Percentiles rank a stretch among this genome's conserved stretches.
These are phyloP conservation scores for Netelia virgata DNA, from an alignment of 2,888 invertebrate genomes.

Conservation along the genomic window DNA sequence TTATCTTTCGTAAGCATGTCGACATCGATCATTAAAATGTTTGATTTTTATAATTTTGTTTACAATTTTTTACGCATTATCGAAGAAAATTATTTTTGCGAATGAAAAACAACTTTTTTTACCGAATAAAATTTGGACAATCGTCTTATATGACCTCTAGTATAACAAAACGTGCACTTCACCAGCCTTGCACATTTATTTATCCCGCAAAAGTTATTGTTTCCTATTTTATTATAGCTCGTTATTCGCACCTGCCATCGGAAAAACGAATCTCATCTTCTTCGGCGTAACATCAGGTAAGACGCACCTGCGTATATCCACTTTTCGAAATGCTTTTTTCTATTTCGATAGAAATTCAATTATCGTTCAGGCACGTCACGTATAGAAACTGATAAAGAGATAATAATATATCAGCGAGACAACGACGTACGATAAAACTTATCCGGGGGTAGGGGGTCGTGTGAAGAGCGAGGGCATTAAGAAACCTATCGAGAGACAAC, in stretches of 20 bases:
- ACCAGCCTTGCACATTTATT: too few relatives aligned
- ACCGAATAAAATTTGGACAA: too few relatives aligned
- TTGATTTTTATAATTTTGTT: too few relatives aligned
- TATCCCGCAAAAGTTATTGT: neutral
- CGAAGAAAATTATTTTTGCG: too few relatives aligned
- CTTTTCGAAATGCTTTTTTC: constrained; percentile 13
- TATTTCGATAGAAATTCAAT: constrained; percentile 28
- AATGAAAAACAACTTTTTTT: too few relatives aligned
- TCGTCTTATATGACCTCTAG: too few relatives aligned
- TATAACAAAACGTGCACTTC: too few relatives aligned
- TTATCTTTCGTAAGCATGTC: too few relatives aligned
- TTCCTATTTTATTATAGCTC: neutral
- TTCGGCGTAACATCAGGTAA: neutral
- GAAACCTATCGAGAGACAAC: constrained; percentile 36
- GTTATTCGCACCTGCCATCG: neutral
- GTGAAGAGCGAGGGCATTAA: constrained; percentile 11
- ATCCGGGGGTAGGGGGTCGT: constrained; percentile 1
- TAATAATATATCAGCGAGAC: neutral
- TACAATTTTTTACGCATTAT: too few relatives aligned
- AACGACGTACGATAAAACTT: constrained; percentile 61
- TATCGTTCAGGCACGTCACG: neutral
- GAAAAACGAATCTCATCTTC: neutral
- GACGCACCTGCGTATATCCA: neutral
- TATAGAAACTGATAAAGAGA: neutral
- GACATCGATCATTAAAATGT: too few relatives aligned